Base-by-base conservation (phyloP, 2,113 vertebrate genomes). In the Oncorhynchus masou region DNA sequence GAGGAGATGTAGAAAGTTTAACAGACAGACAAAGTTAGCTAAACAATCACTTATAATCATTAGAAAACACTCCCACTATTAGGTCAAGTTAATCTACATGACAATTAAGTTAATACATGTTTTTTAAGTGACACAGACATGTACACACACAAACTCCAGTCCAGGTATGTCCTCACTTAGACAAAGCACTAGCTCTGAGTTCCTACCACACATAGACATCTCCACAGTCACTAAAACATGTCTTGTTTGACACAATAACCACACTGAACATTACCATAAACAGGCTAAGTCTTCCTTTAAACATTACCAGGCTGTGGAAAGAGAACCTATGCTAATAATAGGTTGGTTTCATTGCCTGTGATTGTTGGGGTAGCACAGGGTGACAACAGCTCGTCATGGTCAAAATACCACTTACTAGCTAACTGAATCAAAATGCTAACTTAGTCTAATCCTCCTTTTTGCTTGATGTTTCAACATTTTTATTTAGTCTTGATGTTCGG, bases 141-240 rank as follows among this genome's bases (percentile, higher is more conserved):
- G 39, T 3, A 6, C 57, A n/a, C 57, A 20, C 2, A 22, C 5
- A 62, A 62, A 62, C n/a, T 22, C 59, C 39, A 45, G 39, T 12
- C 9, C 39, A 45, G 9, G 39, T 45, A 45, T 45, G 39, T 11
- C 39, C 9, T 45, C 9, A 45, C 39, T 45, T 45, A 45, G 39
- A 45, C 8, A 11, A 11, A 45, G 39, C 9, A 2, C 39, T 45
- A 45, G 9, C 39, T 9, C 39, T 0, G 16, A 2, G 39, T 73
- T 22, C 73, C 60, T 90, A 91, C 90, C 89, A 13, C 74, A 74
- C 80, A 73, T 75, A 81, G 86, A 80, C 86, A 90, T 92, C 88
- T 87, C 75, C 5, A 34, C 64, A 25, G 64, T 82, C 80, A 76
- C 83, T 74, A 81, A 76, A 88, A 88, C 83, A 87, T 27, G 19